Percentiles rank a stretch among this genome's conserved stretches.
phyloP scores from a whole-genome alignment of 2,113 vertebrate species.

The Athene cunicularia region DNA sequence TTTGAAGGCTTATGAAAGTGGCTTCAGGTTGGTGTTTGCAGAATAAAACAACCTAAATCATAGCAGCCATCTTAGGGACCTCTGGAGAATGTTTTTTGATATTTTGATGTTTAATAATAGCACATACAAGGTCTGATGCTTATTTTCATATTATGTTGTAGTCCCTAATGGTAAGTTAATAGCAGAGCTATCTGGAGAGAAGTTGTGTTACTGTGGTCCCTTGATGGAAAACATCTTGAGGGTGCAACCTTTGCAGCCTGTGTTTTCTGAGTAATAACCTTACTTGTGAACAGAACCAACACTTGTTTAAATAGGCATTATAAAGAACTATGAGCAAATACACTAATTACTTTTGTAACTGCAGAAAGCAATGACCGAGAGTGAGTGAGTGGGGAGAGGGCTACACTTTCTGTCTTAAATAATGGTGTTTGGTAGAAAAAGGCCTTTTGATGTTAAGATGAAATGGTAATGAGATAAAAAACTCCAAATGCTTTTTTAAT shows the following conservation, averaged over 20 bases:
- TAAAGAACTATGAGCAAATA: background rate
- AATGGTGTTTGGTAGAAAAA: background rate
- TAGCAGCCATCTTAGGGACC: background rate
- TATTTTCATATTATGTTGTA: background rate
- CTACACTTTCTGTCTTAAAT: background rate
- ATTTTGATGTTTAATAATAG: background rate
- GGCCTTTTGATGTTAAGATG: background rate
- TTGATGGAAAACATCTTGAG: background rate
- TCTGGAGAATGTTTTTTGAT: background rate
- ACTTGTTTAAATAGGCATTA: background rate
- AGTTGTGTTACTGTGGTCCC: background rate
- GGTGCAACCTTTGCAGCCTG: background rate
- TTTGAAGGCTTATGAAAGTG: background rate
- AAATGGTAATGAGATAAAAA: background rate
- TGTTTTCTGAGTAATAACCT: background rate
- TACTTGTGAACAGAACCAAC: background rate
- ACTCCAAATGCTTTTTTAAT: too few species aligned
- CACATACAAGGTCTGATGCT: background rate
- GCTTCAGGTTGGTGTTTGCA: background rate
- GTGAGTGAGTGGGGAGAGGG: background rate
- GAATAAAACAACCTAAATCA: background rate
- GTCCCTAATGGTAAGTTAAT: background rate
- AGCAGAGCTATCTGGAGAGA: background rate
- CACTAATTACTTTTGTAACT: background rate
- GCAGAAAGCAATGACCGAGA: background rate